Base-by-base conservation (phyloP, 2,888 invertebrate genomes). In the Argynnis bischoffii region DNA sequence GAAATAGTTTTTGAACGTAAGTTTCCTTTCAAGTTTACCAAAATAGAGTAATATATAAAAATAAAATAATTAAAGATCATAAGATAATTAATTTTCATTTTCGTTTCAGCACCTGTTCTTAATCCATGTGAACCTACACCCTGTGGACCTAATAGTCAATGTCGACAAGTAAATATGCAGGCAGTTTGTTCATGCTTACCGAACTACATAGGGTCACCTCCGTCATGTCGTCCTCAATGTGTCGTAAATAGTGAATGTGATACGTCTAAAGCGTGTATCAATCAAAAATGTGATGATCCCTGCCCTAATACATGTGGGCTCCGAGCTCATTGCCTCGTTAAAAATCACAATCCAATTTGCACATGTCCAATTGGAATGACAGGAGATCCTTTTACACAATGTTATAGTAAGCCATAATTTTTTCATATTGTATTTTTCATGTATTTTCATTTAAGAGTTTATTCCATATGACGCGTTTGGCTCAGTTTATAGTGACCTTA, bases 271-370 rank as follows among this genome's bases (percentile, higher is more conserved):
- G 97, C 98, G 18, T 98, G 98, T 77, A 93, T 97, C 50, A 96
- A 97, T 83, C 96, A 96, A 78, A 96, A 95, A 87, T 98, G 98
- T 82, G 94, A 95, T 13, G 97, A 98, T 89, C 98, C 98, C 51
- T 98, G 98, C 79, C 95, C 96, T 15, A 96, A 97, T 74, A 97
- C 97, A 0, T 98, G 98, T 82, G 98, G 98, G n/a, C 92, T 96
- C 63, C 95, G 96, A 76, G 97, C 98, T 2, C 95, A 96, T 75
- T 98, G 98, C 80, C 94, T 95, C 59, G 96, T 96, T 0, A 95
- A 95, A 81, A 97, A 97, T 83, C 97, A 98, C 84, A 97, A 96
- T 79, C 97, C 97, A 3, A 96, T 97, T 72, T 98, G 98, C 80
- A 96, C 96, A 4, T 98, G 98, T 77, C 96, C 97, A 55, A 92